Conservation (phyloP, 2,888 invertebrate species). For the Saturnia japonica region DNA sequence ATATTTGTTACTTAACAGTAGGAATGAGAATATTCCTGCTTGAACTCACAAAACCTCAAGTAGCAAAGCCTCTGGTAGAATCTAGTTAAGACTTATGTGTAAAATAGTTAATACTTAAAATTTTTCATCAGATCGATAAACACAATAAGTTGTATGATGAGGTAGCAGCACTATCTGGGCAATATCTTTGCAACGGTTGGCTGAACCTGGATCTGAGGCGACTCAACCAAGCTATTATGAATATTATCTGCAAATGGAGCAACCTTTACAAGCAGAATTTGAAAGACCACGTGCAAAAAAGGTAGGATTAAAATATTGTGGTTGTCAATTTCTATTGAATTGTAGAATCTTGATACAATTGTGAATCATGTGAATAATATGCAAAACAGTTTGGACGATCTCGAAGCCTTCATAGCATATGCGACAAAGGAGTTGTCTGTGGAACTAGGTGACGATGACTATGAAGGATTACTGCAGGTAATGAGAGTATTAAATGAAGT, state of each 20-base stretch:
- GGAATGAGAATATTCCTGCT: too few relatives aligned
- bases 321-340: constrained; percentile 24
- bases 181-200: constrained; percentile 89
- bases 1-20: too few relatives aligned
- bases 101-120: background rate
- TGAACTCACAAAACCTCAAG: too few relatives aligned
- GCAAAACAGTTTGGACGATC: constrained; percentile 84
- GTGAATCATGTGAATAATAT: background rate
- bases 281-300: constrained; percentile 89
- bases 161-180: constrained; percentile 85
- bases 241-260: constrained; percentile 93
- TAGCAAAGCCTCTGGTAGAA: too few relatives aligned
- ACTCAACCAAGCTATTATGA: constrained; percentile 91
- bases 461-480: constrained; percentile 90
- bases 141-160: constrained; percentile 90
- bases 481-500: constrained; percentile 94
- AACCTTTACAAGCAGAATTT: constrained; percentile 93
- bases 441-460: constrained; percentile 91
- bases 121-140: constrained; percentile 85
- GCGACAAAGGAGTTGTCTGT: constrained; percentile 87
- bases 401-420: constrained; percentile 89
- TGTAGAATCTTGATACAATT: background rate
- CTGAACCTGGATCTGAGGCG: constrained; percentile 88
- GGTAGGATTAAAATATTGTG: constrained; percentile 62
- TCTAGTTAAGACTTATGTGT: too few relatives aligned